Evolutionary conservation across 2,113 vertebrate species (phyloP), one percentile per base, ranked within the genome.

Genomic region (Gallinago undulata): DNA sequence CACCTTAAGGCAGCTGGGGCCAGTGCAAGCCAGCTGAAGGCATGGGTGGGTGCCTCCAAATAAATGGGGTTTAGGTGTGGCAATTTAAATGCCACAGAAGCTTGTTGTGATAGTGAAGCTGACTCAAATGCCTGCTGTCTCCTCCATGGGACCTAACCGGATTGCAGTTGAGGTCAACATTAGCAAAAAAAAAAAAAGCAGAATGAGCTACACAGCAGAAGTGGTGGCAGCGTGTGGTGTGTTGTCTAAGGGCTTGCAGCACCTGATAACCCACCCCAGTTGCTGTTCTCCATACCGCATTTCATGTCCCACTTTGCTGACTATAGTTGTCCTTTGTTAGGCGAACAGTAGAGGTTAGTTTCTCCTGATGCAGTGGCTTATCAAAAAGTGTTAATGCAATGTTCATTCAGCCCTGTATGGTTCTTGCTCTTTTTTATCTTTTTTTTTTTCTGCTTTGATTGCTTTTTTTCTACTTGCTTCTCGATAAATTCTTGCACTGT

Each of bases 51-150:
- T 43, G 8, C 37, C 13, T 48, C 25, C 4, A 2, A 33, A 33
- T 0, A 0, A 63, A n/a, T 5, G 48, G 5, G 13, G 1, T 83
- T 27, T 53, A 21, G 33, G 24, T 21, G 4, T 2, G 2, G 63
- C 28, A 43, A 10, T 19, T 66, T 31, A 28, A 43, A 28, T 19
- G 21, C 39, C 63, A 15, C 41, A 16, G 30, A 43, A 66, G 39
- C 28, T 31, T 28, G 25, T 41, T 43, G 41, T 5, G 6, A 10
- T 66, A 45, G 11, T 31, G 70, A n/a, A 30, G 27, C 14, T 23
- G 9, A 28, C 22, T 31, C 10, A 55, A 0, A 1, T 1, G 8
- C 31, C 30, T 30, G 57, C 31, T 47, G 12, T 35, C 43, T 43
- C 10, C 21, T 56, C 51, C 21, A 1, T 19, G 33, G 1, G n/a